Percentiles rank a stretch among this genome's conserved stretches.
phyloP scores from a whole-genome alignment of 1,140 invertebrate genomes.

The Spodoptera litura region DNA sequence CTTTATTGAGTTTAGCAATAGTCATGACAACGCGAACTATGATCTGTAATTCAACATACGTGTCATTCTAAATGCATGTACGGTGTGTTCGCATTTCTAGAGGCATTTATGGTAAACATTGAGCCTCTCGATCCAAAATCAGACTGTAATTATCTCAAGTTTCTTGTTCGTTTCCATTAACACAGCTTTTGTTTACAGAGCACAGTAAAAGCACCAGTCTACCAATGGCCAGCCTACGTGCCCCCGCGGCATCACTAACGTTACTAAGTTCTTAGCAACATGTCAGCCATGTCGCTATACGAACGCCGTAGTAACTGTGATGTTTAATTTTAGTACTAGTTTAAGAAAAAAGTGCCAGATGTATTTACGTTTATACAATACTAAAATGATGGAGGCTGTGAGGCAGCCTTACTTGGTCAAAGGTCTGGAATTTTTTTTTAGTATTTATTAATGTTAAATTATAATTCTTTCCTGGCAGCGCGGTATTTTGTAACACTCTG shows the following conservation, averaged over 20 bases:
- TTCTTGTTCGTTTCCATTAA: neutral
- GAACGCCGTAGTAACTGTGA: conserved; percentile 45
- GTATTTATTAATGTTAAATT: conserved; percentile 30
- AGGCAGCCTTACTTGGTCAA: neutral
- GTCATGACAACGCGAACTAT: too few relatives aligned
- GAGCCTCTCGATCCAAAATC: too few relatives aligned
- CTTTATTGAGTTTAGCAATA: too few relatives aligned
- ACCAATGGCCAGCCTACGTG: conserved; percentile 41
- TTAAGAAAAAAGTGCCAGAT: conserved; percentile 49
- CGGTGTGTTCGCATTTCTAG: too few relatives aligned
- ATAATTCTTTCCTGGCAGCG: neutral
- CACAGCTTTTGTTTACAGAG: conserved; percentile 14
- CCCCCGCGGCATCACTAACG: conserved; percentile 37
- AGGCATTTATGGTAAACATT: too few relatives aligned
- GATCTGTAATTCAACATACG: too few relatives aligned
- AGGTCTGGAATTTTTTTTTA: conserved; percentile 1
- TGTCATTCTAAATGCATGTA: too few relatives aligned
- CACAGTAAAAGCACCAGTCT: conserved; percentile 20
- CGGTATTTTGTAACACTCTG: neutral
- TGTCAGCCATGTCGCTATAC: conserved; percentile 20
- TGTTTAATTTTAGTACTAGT: conserved; percentile 27
- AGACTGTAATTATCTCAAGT: too few relatives aligned
- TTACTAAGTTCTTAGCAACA: conserved; percentile 43
- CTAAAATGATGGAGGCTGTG: conserved; percentile 16
- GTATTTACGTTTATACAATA: conserved; percentile 44